Evolutionary conservation across 1,140 invertebrate genomes (phyloP), one percentile per base, ranked within the genome.

Genomic region (Acromyrmex charruanus): DNA sequence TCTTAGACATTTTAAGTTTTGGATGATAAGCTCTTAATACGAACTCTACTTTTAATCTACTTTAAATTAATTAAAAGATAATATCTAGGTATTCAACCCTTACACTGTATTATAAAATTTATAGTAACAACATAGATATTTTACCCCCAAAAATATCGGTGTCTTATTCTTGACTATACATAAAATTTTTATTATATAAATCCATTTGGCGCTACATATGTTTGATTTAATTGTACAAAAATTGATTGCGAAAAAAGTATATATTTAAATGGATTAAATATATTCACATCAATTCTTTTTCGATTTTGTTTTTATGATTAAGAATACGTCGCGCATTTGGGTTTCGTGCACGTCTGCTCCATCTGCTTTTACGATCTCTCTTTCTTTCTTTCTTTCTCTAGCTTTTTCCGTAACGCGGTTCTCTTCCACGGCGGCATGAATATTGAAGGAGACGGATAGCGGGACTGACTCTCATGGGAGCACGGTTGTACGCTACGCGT

Each of bases 371-470:
- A 21, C 59, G 77, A 63, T 66, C 18, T 63, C 18, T 59, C 28
- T 79, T 18, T 77, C 3, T 39, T 39, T 39, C 69, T 55, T 16
- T 55, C 53, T 55, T n/a, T n/a, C 53, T 55, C 28, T 44, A 10
- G 25, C 59, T 85, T 69, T 80, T 84, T 74, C 28, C n/a, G 51
- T 44, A 72, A 59, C 53, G 68, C 69, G 55, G 69, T 28, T 49
- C 39, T 84, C 86, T 58, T 66, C 55, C 80, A 31, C 55, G 74
- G 35, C 31, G 31, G 18, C 44, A 59, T 72, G 53, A 88, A 91
- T 79, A 91, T 91, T 87, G 81, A 87, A 87, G 85, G 84, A 86
- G 91, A 91, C 90, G 65, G 90, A 79, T 90, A 86, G 85, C 79
- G 28, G 80, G 65, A 51, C 90, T 77, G 74, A 39, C 55, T 87